Conservation (phyloP, 2,113 vertebrate genomes). For the Lucifuga dentata region DNA sequence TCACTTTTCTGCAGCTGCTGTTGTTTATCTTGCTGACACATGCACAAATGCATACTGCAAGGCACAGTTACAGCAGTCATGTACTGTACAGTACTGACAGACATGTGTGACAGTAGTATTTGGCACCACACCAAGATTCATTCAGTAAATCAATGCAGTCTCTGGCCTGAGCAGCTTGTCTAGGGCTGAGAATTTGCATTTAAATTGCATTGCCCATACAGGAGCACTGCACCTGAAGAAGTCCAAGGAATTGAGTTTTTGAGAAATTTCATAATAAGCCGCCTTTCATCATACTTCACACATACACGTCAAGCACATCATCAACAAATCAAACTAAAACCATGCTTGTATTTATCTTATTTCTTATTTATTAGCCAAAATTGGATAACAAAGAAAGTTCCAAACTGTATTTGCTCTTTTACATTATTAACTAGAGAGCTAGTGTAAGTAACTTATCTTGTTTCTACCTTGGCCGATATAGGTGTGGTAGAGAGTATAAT, state of each 20-base stretch:
- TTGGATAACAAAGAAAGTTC: background rate
- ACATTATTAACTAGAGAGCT: slow-evolving; percentile 9
- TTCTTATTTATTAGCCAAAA: slow-evolving; percentile 6
- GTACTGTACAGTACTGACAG: slow-evolving; percentile 31
- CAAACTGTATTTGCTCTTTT: slow-evolving; percentile 6
- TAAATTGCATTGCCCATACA: slow-evolving; percentile 77
- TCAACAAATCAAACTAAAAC: slow-evolving; percentile 14
- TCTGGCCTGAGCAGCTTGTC: slow-evolving; percentile 53
- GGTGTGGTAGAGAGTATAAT: slow-evolving; percentile 36
- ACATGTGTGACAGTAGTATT: slow-evolving; percentile 21
- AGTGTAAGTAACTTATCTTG: slow-evolving; percentile 16
- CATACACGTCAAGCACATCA: slow-evolving; percentile 18
- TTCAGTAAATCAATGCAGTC: slow-evolving; percentile 60
- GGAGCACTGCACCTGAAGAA: slow-evolving; percentile 58
- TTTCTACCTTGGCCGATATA: slow-evolving; percentile 33
- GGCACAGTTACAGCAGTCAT: background rate
- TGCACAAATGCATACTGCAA: slow-evolving; percentile 5
- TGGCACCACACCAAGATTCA: slow-evolving; percentile 31
- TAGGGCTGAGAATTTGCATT: slow-evolving; percentile 77
- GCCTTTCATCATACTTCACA: slow-evolving; percentile 26
- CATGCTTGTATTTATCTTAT: background rate
- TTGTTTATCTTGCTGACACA: slow-evolving; percentile 34
- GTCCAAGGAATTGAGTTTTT: slow-evolving; percentile 19
- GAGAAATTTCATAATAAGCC: slow-evolving; percentile 35
- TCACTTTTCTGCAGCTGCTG: slow-evolving; percentile 9